Evolutionary conservation across 2,797 vertebrate genomes (phyloP).

Genomic region (Macrochelys suwanniensis): DNA sequence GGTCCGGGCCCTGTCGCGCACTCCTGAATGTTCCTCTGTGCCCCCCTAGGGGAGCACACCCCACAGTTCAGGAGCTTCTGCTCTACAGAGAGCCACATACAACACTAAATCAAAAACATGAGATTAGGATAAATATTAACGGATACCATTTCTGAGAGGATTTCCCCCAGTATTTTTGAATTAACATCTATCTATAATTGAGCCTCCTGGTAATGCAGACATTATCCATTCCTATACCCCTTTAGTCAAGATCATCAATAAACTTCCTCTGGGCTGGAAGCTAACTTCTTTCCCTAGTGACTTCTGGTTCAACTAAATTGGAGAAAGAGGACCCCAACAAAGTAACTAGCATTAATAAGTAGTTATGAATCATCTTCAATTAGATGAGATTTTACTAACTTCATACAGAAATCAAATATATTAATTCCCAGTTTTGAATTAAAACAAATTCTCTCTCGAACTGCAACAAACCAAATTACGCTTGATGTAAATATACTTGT

Average conservation of each 20-base stretch:
- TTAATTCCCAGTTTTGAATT: neutral
- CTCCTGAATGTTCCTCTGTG: too few relatives aligned
- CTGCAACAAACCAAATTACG: neutral
- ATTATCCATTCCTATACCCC: neutral
- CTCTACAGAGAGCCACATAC: neutral
- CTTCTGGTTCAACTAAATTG: neutral
- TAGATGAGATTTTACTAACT: neutral
- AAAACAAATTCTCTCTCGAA: neutral
- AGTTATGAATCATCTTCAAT: too few relatives aligned
- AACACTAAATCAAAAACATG: neutral
- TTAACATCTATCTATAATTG: neutral
- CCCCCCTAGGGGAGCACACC: too few relatives aligned
- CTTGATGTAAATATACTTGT: neutral
- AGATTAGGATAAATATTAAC: neutral
- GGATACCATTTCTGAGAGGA: neutral
- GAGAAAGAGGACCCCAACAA: neutral
- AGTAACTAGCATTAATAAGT: neutral
- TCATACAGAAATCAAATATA: neutral
- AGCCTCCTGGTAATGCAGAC: neutral
- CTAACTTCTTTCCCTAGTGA: neutral
- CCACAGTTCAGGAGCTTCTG: too few relatives aligned
- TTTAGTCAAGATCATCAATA: neutral
- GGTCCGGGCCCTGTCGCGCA: too few relatives aligned
- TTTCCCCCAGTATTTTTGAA: neutral
- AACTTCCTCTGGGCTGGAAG: neutral